These are phyloP conservation scores for Ptychodera flava DNA, from an alignment of 35 echinoderm and acorn worm genomes.

Conservation along the genomic window DNA sequence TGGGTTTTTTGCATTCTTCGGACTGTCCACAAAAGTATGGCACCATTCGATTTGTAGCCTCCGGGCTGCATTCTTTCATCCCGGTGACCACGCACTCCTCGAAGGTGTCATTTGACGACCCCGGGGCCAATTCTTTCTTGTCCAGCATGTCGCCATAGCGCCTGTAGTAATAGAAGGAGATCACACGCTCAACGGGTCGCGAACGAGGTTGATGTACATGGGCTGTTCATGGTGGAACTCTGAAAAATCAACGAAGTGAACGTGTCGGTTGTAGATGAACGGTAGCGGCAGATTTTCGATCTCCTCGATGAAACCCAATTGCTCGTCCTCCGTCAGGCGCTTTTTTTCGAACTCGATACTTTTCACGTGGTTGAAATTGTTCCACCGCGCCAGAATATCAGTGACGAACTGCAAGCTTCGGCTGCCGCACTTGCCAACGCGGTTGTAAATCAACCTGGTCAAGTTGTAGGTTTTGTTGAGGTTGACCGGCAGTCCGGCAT, in stretches of 20 bases:
- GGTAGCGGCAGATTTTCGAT: not conserved
- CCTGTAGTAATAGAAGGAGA: not conserved
- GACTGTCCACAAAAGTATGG: not conserved
- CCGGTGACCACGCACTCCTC: not conserved
- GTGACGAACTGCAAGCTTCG: conserved; percentile 51
- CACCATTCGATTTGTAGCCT: not conserved
- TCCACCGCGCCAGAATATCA: conserved; percentile 44
- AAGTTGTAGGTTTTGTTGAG: not conserved
- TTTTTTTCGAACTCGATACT: not conserved
- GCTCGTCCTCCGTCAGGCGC: not conserved
- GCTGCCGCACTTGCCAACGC: conserved; percentile 95
- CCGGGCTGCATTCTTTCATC: not conserved
- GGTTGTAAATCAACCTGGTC: conserved; percentile 53
- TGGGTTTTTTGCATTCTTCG: not conserved
- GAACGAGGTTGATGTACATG: not conserved
- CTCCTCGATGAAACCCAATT: not conserved
- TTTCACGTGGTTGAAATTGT: conserved; percentile 47
- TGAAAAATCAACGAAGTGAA: not conserved
- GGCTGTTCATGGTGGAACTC: not conserved
- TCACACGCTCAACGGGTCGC: not conserved
- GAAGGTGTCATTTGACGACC: not conserved
- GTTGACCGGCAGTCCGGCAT: not conserved
- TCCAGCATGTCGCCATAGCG: not conserved
- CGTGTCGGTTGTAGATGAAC: not conserved
- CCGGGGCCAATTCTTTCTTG: not conserved